Percentiles rank a stretch among this genome's conserved stretches.
Evolutionary conservation across 2,113 vertebrate genomes (phyloP).

Genomic region (Eublepharis macularius): DNA sequence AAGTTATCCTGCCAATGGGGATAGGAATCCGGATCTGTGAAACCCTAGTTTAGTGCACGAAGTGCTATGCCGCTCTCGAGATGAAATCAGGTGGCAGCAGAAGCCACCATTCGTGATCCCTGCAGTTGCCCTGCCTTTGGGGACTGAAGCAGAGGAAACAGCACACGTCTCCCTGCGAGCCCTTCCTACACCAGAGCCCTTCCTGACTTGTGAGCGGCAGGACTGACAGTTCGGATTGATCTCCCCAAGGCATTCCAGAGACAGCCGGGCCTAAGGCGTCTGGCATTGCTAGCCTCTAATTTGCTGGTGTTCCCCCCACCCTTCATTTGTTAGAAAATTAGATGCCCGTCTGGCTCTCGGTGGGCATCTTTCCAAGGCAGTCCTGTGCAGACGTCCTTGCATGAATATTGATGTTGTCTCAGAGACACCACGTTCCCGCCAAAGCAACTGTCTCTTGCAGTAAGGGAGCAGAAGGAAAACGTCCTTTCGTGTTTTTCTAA

Average conservation of each 20-base stretch:
- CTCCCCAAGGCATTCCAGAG: background rate
- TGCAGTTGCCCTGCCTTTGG: background rate
- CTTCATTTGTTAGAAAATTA: background rate
- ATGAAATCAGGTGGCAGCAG: too few relatives aligned
- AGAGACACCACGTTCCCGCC: background rate
- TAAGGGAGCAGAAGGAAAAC: background rate
- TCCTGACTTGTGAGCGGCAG: background rate
- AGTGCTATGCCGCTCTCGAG: too few relatives aligned
- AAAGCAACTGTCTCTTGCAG: background rate
- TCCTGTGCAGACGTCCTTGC: background rate
- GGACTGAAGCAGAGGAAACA: background rate
- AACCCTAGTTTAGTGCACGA: too few relatives aligned
- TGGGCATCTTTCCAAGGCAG: background rate
- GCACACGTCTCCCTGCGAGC: too few relatives aligned
- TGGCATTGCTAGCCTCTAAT: background rate
- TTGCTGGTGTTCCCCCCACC: background rate
- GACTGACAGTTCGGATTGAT: slow-evolving; percentile 1
- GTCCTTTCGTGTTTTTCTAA: slow-evolving; percentile 8
- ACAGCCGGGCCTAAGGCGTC: background rate
- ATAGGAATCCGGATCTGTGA: too few relatives aligned
- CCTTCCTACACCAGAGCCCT: background rate
- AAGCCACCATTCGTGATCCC: too few relatives aligned
- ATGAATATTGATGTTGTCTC: slow-evolving; percentile 43
- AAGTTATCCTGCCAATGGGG: too few relatives aligned
- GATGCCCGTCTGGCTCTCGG: background rate